phyloP scores from a whole-genome alignment of 1,140 invertebrate species.

The Chelonus insularis region DNA sequence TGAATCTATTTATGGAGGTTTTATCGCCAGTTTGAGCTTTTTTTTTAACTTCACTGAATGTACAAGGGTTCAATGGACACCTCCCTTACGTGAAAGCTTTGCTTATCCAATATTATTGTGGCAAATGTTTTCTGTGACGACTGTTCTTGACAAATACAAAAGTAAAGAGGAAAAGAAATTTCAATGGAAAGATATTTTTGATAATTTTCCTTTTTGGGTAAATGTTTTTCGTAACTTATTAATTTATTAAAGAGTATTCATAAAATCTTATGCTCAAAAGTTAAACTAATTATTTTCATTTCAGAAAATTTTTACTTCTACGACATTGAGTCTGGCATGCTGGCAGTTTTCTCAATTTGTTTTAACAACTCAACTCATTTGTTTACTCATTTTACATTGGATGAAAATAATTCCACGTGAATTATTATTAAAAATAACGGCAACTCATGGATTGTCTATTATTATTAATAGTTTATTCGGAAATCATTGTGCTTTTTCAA shows the following conservation, averaged over 20 bases:
- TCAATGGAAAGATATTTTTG: slow-evolving; percentile 28
- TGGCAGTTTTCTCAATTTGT: slow-evolving; percentile 84
- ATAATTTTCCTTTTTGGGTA: slow-evolving; percentile 31
- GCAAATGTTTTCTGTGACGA: slow-evolving; percentile 59
- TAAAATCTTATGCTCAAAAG: background rate
- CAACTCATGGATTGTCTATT: slow-evolving; percentile 67
- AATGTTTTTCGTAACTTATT: slow-evolving; percentile 34
- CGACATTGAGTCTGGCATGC: slow-evolving; percentile 62
- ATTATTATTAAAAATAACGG: slow-evolving; percentile 55
- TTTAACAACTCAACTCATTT: slow-evolving; percentile 70
- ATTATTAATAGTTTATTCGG: slow-evolving; percentile 49
- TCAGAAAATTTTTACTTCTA: slow-evolving; percentile 44
- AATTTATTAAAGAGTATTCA: too few relatives aligned
- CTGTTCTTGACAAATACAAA: slow-evolving; percentile 37
- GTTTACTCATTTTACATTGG: slow-evolving; percentile 68
- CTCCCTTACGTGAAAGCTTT: slow-evolving; percentile 81
- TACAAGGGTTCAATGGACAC: slow-evolving; percentile 83
- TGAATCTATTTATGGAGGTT: slow-evolving; percentile 69
- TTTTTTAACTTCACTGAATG: slow-evolving; percentile 80
- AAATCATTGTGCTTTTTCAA: slow-evolving; percentile 70
- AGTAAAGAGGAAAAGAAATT: slow-evolving; percentile 14
- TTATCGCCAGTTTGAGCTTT: slow-evolving; percentile 70
- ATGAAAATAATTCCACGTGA: slow-evolving; percentile 64
- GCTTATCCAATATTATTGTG: slow-evolving; percentile 70
- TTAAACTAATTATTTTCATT: slow-evolving; percentile 30